A percentile compares a stretch with the other conserved stretches of the same genome.
phyloP scores from a whole-genome alignment of 2,113 vertebrate species.

The Alligator mississippiensis region DNA sequence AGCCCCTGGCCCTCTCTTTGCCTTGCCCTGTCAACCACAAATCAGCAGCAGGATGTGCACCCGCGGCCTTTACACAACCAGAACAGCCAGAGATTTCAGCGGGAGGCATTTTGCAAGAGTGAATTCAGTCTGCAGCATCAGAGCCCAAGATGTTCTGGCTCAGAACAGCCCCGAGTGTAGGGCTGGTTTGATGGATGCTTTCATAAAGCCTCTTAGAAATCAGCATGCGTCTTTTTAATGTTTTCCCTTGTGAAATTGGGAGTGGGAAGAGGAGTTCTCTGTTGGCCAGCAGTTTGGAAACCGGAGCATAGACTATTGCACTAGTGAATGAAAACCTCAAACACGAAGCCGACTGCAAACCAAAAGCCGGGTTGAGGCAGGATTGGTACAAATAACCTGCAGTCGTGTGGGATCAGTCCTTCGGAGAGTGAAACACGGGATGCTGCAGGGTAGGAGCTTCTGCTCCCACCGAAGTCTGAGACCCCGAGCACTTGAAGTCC shows the following conservation, averaged over 20 bases:
- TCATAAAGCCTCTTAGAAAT: conserved; percentile 29
- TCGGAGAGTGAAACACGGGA: fast-evolving
- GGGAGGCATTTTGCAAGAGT: background rate
- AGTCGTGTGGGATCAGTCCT: background rate
- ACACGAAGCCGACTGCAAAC: background rate
- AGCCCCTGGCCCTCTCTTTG: no score
- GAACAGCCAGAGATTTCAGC: background rate
- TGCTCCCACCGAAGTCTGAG: background rate
- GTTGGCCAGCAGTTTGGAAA: conserved; percentile 61
- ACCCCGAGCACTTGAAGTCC: background rate
- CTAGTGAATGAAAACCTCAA: conserved; percentile 60
- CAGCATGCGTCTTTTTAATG: conserved; percentile 39
- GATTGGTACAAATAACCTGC: background rate
- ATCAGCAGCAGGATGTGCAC: background rate
- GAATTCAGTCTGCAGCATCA: background rate
- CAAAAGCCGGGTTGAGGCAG: background rate
- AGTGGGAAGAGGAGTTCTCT: conserved; percentile 56
- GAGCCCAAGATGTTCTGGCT: fast-evolving
- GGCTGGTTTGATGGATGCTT: background rate
- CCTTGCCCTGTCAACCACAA: background rate
- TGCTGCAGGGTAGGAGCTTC: background rate
- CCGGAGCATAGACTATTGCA: conserved; percentile 1
- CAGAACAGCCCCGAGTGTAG: background rate
- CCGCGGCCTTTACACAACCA: background rate
- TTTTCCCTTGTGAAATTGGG: conserved; percentile 63